Evolutionary conservation across 2,888 invertebrate genomes (phyloP).

Genomic region (Diadegma fenestrale): DNA sequence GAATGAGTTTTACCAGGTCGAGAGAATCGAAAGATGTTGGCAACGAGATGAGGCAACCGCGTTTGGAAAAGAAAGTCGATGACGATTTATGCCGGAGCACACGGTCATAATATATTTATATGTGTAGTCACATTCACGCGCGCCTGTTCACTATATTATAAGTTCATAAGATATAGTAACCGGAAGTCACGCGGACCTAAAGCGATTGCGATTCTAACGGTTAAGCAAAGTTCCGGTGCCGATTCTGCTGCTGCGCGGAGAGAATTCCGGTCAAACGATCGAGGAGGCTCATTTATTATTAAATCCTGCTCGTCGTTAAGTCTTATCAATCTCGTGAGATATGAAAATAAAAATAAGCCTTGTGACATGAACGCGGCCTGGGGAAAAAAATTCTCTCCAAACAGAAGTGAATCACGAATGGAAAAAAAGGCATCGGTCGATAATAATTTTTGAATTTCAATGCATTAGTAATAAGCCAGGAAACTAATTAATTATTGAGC

Average conservation of each 20-base stretch:
- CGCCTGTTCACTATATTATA: constrained; percentile 16
- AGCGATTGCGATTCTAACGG: constrained; percentile 68
- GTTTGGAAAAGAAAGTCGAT: constrained; percentile 65
- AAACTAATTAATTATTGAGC: not conserved
- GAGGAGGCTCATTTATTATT: constrained; percentile 17
- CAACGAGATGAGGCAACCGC: constrained; percentile 33
- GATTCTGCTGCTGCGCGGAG: not conserved
- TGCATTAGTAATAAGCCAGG: not conserved
- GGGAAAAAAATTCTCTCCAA: too few relatives aligned
- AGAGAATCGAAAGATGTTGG: constrained; percentile 27
- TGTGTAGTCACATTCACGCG: not conserved
- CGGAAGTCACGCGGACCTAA: constrained; percentile 66
- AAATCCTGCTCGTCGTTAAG: not conserved
- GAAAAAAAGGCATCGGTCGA: not conserved
- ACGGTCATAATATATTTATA: not conserved
- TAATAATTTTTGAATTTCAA: not conserved
- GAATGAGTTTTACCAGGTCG: constrained; percentile 7
- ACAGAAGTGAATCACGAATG: not conserved
- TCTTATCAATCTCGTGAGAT: constrained; percentile 22
- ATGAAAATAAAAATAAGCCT: not conserved
- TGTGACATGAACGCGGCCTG: not conserved
- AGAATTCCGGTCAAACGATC: constrained; percentile 18
- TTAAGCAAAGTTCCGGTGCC: constrained; percentile 60
- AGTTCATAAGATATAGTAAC: constrained; percentile 55
- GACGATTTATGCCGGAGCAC: constrained; percentile 2